A percentile compares a stretch with the other conserved stretches of the same genome.
These are phyloP conservation scores for Volucella bombylans DNA, from an alignment of 2,888 invertebrate species.

Conservation along the genomic window DNA sequence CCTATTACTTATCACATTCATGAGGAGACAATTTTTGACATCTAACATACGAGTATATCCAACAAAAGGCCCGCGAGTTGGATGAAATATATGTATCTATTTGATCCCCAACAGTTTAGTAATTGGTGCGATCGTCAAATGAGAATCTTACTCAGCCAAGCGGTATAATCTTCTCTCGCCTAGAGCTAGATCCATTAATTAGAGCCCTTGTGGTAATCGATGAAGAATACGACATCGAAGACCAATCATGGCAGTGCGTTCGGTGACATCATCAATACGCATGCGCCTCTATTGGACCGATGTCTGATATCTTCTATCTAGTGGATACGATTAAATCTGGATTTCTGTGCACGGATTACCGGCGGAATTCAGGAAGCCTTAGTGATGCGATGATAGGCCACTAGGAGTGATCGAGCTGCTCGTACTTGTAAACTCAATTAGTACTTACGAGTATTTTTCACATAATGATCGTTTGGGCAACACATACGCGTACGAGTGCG, in stretches of 20 bases:
- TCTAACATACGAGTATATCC: slow-evolving; percentile 29
- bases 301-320: slow-evolving; percentile 32
- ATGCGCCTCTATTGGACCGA: slow-evolving; percentile 15
- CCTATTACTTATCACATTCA: slow-evolving; percentile 33
- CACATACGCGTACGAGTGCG: slow-evolving; percentile 13
- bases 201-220: slow-evolving; percentile 29
- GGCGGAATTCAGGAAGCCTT: slow-evolving; percentile 68
- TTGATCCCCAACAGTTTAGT: not conserved
- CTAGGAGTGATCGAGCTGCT: slow-evolving; percentile 1
- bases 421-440: slow-evolving; percentile 65
- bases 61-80: slow-evolving; percentile 55
- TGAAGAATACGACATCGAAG: slow-evolving; percentile 20
- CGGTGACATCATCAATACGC: slow-evolving; percentile 1
- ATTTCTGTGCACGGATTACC: slow-evolving; percentile 66
- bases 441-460: slow-evolving; percentile 55
- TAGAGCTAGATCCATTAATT: slow-evolving; percentile 26
- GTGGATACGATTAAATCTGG: slow-evolving; percentile 59
- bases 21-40: slow-evolving; percentile 44
- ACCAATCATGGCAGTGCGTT: slow-evolving; percentile 8
- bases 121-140: not conserved
- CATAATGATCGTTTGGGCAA: slow-evolving; percentile 47
- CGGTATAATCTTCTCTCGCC: slow-evolving; percentile 17
- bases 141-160: slow-evolving; percentile 20
- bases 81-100: not conserved
- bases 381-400: slow-evolving; percentile 60